Conservation (phyloP, 2,888 invertebrate genomes). For the Pterostichus madidus region DNA sequence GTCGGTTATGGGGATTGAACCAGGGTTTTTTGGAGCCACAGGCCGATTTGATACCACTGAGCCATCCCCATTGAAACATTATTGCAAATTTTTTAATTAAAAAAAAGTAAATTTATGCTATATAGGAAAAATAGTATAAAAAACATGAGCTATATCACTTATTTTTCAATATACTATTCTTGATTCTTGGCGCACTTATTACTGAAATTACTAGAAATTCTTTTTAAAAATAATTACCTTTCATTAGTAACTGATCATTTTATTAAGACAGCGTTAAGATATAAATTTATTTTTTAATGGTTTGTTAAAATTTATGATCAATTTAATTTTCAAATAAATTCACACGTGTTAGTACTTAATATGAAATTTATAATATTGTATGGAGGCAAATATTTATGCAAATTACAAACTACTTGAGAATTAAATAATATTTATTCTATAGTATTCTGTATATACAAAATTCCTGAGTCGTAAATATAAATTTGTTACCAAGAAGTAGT, state of each 20-base stretch:
- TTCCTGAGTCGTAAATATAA: conserved; percentile 8
- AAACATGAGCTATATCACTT: too few species aligned
- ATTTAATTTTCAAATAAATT: not conserved
- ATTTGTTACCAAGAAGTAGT: conserved; percentile 2
- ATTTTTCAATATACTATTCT: conserved; percentile 1
- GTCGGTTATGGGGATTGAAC: too few species aligned
- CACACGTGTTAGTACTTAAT: conserved; percentile 3
- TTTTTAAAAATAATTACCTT: not conserved
- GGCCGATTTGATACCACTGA: too few species aligned
- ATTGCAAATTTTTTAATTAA: too few species aligned
- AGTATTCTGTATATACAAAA: conserved; percentile 12
- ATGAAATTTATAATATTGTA: too few species aligned
- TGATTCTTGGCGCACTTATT: not conserved
- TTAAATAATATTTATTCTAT: conserved; percentile 38
- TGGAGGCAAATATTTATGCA: not conserved
- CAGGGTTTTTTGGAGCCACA: too few species aligned
- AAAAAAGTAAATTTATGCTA: too few species aligned
- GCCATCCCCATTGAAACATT: too few species aligned
- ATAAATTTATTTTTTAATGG: too few species aligned
- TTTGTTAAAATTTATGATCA: not conserved
- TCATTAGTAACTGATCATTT: not conserved
- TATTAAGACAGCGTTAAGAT: too few species aligned
- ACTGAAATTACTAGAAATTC: not conserved
- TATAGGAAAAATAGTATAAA: too few species aligned
- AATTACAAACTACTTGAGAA: not conserved